These are phyloP conservation scores for Lagopus muta DNA, from an alignment of 2,113 vertebrate genomes.

Conservation along the genomic window DNA sequence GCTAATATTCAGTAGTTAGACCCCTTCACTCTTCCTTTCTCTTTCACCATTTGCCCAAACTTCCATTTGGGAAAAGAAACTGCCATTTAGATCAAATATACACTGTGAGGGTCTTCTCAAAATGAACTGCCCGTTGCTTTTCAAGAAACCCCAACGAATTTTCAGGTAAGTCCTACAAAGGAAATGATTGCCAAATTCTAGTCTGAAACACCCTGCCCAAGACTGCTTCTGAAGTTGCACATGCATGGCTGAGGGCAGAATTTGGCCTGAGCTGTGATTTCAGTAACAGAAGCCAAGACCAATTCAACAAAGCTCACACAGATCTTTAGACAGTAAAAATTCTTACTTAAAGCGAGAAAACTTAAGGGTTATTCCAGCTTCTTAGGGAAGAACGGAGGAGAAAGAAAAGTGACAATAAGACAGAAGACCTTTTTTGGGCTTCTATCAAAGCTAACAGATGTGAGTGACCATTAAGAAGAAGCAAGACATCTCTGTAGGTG, in stretches of 20 bases:
- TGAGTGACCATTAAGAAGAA: conserved; percentile 9
- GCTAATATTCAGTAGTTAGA: background rate
- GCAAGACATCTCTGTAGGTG: background rate
- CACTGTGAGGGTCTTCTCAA: background rate
- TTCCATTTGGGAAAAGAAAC: background rate
- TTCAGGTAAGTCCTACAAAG: background rate
- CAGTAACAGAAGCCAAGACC: conserved; percentile 34
- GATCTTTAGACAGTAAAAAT: conserved; percentile 1
- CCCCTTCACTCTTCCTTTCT: background rate
- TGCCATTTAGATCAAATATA: background rate
- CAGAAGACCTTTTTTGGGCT: background rate
- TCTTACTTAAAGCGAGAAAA: conserved; percentile 13
- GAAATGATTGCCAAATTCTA: background rate
- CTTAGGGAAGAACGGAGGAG: conserved; percentile 2
- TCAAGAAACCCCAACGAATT: background rate
- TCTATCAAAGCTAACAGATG: conserved; percentile 4
- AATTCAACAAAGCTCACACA: conserved; percentile 46
- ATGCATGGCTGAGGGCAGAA: conserved; percentile 3
- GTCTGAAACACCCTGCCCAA: background rate
- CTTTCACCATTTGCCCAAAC: background rate
- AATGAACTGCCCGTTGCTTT: background rate
- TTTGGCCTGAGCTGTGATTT: background rate
- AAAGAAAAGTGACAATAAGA: background rate
- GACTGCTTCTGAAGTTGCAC: background rate
- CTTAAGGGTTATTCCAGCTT: conserved; percentile 10